Base-by-base conservation (phyloP, 1,140 invertebrate species). In the Trichonephila clavata region DNA sequence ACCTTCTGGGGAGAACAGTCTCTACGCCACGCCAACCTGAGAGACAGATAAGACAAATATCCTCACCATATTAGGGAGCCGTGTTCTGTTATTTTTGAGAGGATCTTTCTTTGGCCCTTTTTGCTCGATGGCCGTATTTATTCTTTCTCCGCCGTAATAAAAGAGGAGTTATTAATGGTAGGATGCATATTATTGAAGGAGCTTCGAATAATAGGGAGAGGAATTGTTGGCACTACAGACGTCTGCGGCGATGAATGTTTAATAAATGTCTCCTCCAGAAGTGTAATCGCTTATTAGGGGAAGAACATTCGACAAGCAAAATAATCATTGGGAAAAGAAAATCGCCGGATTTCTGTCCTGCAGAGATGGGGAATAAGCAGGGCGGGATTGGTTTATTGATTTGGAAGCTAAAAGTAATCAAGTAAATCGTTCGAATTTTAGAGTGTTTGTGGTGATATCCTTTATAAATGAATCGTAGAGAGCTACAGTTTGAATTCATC, bases 31-130 rank as follows among this genome's bases (percentile, higher is more conserved):
- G 24, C 68, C 63, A 89, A 10, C 32, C 87, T 16, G 39, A 61
- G 8, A 68, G 80, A 83, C 27, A 84, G 90, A 92, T 90, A 90
- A 92, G 90, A 92, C 90, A 92, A 92, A 92, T 92, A 92, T 84
- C 43, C 80, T 21, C 14, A 77, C 80, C 77, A 92, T 92, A 92
- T 92, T 92, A 92, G 60, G 80, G 80, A 71, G 13, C 43, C 87
- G 16, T 89, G 63, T 68, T 84, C 80, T 80, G 27, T 39, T 90
- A 57, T 90, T 90, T 90, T 59, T 50, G 63, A 68, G 59, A 24
- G 81, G 50, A 89, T 80, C 71, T 68, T 90, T 61, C 21, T 80
- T 80, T 24, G 24, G 57, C 7, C 68, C 32, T 80, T 81, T 60
- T 80, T 61, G 87, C 65, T 27, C 32, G 50, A 50, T 50, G 32